Base-by-base conservation (phyloP, 2,888 invertebrate genomes). In the Melinopterus prodromus region DNA sequence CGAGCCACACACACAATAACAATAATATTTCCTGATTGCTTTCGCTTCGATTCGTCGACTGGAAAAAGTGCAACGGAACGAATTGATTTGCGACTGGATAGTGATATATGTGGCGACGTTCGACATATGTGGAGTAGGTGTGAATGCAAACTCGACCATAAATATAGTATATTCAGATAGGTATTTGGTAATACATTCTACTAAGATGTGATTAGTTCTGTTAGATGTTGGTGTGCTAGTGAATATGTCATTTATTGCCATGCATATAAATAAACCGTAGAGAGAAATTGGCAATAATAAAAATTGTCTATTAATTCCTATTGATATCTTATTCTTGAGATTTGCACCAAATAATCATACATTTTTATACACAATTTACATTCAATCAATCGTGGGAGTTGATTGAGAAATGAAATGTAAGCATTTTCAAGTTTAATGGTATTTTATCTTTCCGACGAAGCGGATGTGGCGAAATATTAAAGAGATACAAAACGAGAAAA, bases 21-120 rank as follows among this genome's bases (percentile, higher is more conserved):
- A 77, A 77, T 77, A 77, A 16, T 69, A 26, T 77, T 77, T 77
- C 77, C 77, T 77, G 77, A 77, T 77, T 77, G 77, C 77, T 77
- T 77, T 77, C 77, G 38, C 69, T 77, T 16, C 69, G 69, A 69
- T 69, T 35, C 76, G 76, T 53, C 53, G 53, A 53, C 53, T 53
- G 53, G 53, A 53, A 53, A 53, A 53, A 53, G 53, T 53, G 53
- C 53, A 53, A 7, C 9, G 53, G 12, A 53, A 7, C 9, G 12
- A 53, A 53, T 53, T 53, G 53, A 53, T 53, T 53, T 53, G 53
- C 53, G 53, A 53, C 53, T 53, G 53, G 53, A 53, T 53, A 53
- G 53, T 53, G 53, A 53, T 53, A 53, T 53, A 53, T 53, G 53
- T 53, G 53, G 53, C 53, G 53, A 53, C 53, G 53, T 53, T 53